Conservation (phyloP, 2,888 invertebrate genomes). For the Orchesellides sinensis region DNA sequence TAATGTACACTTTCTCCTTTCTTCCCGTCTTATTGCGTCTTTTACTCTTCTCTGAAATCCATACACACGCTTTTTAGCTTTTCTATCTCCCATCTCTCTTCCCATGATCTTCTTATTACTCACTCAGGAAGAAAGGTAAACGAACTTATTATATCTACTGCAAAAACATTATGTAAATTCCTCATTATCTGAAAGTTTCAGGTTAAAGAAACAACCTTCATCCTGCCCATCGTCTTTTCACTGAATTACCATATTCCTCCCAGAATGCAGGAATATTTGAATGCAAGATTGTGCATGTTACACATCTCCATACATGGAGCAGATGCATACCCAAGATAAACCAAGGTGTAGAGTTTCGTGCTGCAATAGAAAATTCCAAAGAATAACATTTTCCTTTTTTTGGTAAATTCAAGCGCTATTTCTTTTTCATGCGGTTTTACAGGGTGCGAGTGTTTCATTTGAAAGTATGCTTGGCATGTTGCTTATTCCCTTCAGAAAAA, state of each 20-base stretch:
- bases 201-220: conserved; percentile 53
- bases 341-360: conserved; percentile 27
- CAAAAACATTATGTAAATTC: conserved; percentile 66
- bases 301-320: not conserved
- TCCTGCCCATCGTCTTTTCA: conserved; percentile 3
- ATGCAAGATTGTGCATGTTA: not conserved
- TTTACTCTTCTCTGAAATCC: conserved; percentile 10
- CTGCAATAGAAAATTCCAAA: conserved; percentile 26
- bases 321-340: not conserved
- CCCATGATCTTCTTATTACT: not conserved
- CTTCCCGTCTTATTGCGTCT: conserved; percentile 4
- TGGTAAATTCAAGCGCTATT: too few species aligned
- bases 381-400: not conserved
- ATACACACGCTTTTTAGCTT: not conserved
- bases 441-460: too few species aligned
- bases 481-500: too few species aligned
- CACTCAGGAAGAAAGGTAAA: conserved; percentile 45
- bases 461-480: too few species aligned
- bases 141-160: conserved; percentile 59
- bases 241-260: not conserved
- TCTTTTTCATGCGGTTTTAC: too few species aligned
- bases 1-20: not conserved
- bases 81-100: conserved; percentile 13
- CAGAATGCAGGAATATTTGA: too few species aligned
- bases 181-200: conserved; percentile 62